Evolutionary conservation across 2,888 invertebrate species (phyloP).

Genomic region (Cyclophora punctaria): DNA sequence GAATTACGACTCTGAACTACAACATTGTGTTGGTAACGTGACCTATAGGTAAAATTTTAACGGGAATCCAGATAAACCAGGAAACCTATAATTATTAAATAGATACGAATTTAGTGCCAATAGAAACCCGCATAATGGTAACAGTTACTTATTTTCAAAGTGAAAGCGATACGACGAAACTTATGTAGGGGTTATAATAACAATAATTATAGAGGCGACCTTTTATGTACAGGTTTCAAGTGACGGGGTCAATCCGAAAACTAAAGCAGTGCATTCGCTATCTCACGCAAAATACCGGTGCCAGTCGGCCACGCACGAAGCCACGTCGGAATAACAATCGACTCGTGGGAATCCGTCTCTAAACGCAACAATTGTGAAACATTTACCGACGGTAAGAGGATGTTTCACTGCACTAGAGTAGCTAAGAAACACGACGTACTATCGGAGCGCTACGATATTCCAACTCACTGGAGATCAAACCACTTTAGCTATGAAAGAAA

Average conservation of each 20-base stretch:
- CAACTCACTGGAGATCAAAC: too few relatives aligned
- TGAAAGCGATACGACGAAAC: too few relatives aligned
- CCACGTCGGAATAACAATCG: conserved; percentile 60
- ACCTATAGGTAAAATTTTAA: neutral
- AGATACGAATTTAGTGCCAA: too few relatives aligned
- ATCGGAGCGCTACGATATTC: too few relatives aligned
- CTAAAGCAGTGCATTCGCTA: conserved; percentile 30
- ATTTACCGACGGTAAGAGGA: conserved; percentile 37
- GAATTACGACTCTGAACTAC: conserved; percentile 35
- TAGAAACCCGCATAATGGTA: too few relatives aligned
- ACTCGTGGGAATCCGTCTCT: conserved; percentile 59
- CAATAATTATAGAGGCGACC: conserved; percentile 8
- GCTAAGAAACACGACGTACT: conserved; percentile 21
- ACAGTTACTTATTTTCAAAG: too few relatives aligned
- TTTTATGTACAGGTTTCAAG: conserved; percentile 6
- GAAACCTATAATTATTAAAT: too few relatives aligned
- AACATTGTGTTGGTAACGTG: conserved; percentile 31
- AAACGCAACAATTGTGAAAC: conserved; percentile 57
- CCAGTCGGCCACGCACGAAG: conserved; percentile 49
- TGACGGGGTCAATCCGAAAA: conserved; percentile 34
- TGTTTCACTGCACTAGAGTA: conserved; percentile 18
- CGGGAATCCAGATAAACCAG: too few relatives aligned
- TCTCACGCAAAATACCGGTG: conserved; percentile 31
- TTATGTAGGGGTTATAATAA: too few relatives aligned
- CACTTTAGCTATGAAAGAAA: too few relatives aligned